Evolutionary conservation across 2,113 vertebrate genomes (phyloP).

Genomic region (Caracal caracal): DNA sequence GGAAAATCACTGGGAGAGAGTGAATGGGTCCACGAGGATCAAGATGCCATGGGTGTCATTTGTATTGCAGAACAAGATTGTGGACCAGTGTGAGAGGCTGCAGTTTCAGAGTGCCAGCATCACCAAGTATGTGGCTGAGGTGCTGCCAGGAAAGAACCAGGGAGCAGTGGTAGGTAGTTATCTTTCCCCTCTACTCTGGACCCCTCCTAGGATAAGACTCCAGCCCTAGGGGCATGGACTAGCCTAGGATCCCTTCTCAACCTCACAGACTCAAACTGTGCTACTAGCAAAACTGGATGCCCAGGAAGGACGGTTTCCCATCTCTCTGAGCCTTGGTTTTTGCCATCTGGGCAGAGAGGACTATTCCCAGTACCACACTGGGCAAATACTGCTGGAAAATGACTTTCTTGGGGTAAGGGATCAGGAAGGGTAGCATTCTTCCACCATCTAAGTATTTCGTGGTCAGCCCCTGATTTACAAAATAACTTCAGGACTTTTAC

Average conservation of each 20-base stretch:
- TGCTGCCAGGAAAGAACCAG: constrained; percentile 90
- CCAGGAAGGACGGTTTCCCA: not conserved
- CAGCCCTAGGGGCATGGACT: not conserved
- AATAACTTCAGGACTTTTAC: not conserved
- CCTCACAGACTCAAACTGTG: not conserved
- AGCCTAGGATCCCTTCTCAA: not conserved
- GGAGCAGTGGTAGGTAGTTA: constrained; percentile 89
- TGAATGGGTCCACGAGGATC: not conserved
- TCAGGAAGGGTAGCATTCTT: not conserved
- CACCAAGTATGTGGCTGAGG: constrained; percentile 88
- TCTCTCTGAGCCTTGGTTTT: not conserved
- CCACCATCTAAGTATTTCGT: constrained; percentile 2
- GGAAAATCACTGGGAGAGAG: not conserved
- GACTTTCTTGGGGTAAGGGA: not conserved
- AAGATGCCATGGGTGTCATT: accelerated
- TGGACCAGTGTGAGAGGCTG: constrained; percentile 94
- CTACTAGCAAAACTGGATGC: not conserved
- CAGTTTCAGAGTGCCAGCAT: constrained; percentile 93
- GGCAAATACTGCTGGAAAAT: not conserved
- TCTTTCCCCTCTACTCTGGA: not conserved
- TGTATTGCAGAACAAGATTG: constrained; percentile 90
- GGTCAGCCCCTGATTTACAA: not conserved
- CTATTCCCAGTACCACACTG: not conserved
- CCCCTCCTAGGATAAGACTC: not conserved
- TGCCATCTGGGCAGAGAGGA: not conserved